A percentile compares a stretch with the other conserved stretches of the same genome.
phyloP scores from a whole-genome alignment of 2,113 vertebrate species.

The Bettongia penicillata region DNA sequence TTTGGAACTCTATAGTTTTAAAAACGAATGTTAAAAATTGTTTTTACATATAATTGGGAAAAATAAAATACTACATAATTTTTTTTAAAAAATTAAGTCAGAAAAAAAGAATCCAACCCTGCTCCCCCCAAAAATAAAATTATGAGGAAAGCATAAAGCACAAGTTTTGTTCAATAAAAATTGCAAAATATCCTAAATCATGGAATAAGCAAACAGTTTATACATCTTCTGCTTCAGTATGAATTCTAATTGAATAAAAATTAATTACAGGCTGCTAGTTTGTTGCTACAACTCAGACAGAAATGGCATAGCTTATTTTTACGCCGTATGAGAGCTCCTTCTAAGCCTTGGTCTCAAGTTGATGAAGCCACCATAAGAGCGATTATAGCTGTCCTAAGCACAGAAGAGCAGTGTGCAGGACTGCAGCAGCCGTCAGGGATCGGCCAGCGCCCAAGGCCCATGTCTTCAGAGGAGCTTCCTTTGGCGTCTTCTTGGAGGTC shows the following conservation, averaged over 20 bases:
- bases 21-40: no score
- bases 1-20: no score
- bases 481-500: slow-evolving; percentile 81
- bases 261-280: slow-evolving; percentile 88
- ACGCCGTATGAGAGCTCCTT: slow-evolving; percentile 89
- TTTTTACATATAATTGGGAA: no score
- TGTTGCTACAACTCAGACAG: slow-evolving; percentile 91
- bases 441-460: slow-evolving; percentile 92
- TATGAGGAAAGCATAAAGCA: slow-evolving; percentile 41
- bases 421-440: slow-evolving; percentile 95
- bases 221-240: background rate
- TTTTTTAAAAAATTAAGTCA: no score
- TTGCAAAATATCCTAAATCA: slow-evolving; percentile 8
- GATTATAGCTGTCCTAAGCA: slow-evolving; percentile 88
- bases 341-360: slow-evolving; percentile 91
- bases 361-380: slow-evolving; percentile 91
- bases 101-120: no score
- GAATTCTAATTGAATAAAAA: slow-evolving; percentile 58
- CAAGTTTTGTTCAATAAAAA: slow-evolving; percentile 46
- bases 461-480: slow-evolving; percentile 87
- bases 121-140: slow-evolving; percentile 16
- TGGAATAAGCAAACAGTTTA: slow-evolving; percentile 9
- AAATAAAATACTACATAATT: no score
- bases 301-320: slow-evolving; percentile 96
- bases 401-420: slow-evolving; percentile 90